A percentile compares a stretch with the other conserved stretches of the same genome.
These are phyloP conservation scores for Melanotaenia maccullochi DNA, from an alignment of 2,797 vertebrate genomes.

Conservation along the genomic window DNA sequence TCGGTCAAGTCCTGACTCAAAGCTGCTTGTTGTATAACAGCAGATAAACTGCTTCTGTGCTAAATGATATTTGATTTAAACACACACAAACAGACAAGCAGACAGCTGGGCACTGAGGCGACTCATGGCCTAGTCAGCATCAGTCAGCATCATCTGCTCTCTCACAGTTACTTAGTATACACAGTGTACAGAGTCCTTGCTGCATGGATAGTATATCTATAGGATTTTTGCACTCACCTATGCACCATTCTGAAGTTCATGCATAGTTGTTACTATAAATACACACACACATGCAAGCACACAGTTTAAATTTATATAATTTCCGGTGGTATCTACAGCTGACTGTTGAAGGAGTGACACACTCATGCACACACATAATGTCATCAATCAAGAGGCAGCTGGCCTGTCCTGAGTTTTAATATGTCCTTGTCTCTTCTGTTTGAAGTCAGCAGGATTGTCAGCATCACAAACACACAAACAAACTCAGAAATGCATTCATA, in stretches of 20 bases:
- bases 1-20: conserved; percentile 52
- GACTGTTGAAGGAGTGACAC: conserved; percentile 40
- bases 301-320: conserved; percentile 61
- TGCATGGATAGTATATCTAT: conserved; percentile 35
- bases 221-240: conserved; percentile 31
- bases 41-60: conserved; percentile 49
- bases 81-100: conserved; percentile 25
- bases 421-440: conserved; percentile 70
- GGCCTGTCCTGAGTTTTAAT: conserved; percentile 61
- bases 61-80: conserved; percentile 59
- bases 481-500: conserved; percentile 12
- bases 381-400: conserved; percentile 70
- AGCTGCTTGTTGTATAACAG: conserved; percentile 66
- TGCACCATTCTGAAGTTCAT: neutral
- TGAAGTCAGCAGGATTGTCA: conserved; percentile 60
- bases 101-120: conserved; percentile 59
- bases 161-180: conserved; percentile 24
- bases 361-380: conserved; percentile 14
- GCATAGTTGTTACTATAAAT: neutral
- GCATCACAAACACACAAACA: conserved; percentile 2
- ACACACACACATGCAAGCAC: neutral
- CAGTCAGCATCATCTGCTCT: conserved; percentile 61
- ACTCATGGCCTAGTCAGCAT: conserved; percentile 62
- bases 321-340: conserved; percentile 43
- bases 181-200: conserved; percentile 13